Percentiles rank a stretch among this genome's conserved stretches.
Evolutionary conservation across 2,888 invertebrate genomes (phyloP).

Genomic region (Spialia ferax): DNA sequence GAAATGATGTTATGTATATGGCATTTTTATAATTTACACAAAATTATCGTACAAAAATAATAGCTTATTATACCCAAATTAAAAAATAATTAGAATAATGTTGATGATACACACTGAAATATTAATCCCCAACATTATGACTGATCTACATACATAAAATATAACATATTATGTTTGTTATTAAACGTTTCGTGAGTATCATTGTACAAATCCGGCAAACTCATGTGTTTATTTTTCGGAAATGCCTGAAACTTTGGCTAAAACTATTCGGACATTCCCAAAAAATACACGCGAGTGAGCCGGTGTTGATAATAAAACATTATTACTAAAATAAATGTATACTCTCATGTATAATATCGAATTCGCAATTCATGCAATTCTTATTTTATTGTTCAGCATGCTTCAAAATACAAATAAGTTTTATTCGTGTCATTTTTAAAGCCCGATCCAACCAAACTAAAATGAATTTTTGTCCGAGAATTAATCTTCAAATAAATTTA

Average conservation of each 20-base stretch:
- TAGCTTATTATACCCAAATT: constrained; percentile 27
- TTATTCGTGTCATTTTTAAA: constrained; percentile 2
- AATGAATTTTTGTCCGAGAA: background rate
- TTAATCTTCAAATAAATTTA: background rate
- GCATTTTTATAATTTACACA: constrained; percentile 46
- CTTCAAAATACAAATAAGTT: constrained; percentile 7
- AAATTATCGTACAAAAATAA: constrained; percentile 25
- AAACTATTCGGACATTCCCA: no score
- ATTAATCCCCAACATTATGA: constrained; percentile 8
- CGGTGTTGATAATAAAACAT: no score
- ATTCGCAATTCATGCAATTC: constrained; percentile 27
- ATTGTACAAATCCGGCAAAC: no score
- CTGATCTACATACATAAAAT: constrained; percentile 28
- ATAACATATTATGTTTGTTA: no score
- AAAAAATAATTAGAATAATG: constrained; percentile 20
- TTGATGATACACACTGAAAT: constrained; percentile 53
- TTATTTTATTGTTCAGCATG: constrained; percentile 24
- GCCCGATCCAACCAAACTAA: constrained; percentile 1
- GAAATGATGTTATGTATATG: constrained; percentile 44
- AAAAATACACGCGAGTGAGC: no score
- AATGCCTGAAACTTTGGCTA: no score
- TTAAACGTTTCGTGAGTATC: no score
- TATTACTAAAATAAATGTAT: constrained; percentile 26
- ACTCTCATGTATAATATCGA: background rate
- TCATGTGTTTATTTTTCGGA: no score